Evolutionary conservation across 2,888 invertebrate genomes (phyloP).

Genomic region (Alviniconcha strummeri): DNA sequence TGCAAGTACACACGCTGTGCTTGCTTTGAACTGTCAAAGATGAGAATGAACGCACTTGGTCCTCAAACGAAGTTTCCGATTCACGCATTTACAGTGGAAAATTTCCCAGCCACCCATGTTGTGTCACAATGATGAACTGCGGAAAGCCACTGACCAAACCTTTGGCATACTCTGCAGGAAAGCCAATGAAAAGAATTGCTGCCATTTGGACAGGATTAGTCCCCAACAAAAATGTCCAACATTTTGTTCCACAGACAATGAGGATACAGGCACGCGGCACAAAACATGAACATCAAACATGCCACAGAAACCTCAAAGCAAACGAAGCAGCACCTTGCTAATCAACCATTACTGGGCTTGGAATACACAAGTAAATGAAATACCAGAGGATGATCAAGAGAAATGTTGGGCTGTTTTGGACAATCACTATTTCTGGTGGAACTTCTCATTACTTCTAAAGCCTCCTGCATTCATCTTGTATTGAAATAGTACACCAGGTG

Average conservation of each 20-base stretch:
- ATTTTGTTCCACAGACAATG: background rate
- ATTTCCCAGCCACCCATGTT: no score
- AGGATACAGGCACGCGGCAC: background rate
- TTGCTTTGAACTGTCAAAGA: no score
- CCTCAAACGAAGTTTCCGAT: no score
- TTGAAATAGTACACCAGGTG: background rate
- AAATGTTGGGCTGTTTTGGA: no score
- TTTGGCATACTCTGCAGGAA: no score
- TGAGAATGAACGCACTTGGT: no score
- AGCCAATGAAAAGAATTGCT: slow-evolving; percentile 7
- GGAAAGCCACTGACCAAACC: no score
- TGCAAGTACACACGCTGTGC: no score
- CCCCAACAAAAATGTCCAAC: background rate
- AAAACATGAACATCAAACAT: background rate
- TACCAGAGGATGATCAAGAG: background rate
- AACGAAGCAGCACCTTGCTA: slow-evolving; percentile 19
- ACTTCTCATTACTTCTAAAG: background rate
- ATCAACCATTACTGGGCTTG: background rate
- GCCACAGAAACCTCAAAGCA: background rate
- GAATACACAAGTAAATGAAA: background rate
- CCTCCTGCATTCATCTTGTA: background rate
- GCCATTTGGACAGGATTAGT: slow-evolving; percentile 18
- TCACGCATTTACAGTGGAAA: no score
- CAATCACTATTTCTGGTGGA: background rate
- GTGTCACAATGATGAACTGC: no score